These are phyloP conservation scores for Colius striatus DNA, from an alignment of 2,113 vertebrate genomes.

Conservation along the genomic window DNA sequence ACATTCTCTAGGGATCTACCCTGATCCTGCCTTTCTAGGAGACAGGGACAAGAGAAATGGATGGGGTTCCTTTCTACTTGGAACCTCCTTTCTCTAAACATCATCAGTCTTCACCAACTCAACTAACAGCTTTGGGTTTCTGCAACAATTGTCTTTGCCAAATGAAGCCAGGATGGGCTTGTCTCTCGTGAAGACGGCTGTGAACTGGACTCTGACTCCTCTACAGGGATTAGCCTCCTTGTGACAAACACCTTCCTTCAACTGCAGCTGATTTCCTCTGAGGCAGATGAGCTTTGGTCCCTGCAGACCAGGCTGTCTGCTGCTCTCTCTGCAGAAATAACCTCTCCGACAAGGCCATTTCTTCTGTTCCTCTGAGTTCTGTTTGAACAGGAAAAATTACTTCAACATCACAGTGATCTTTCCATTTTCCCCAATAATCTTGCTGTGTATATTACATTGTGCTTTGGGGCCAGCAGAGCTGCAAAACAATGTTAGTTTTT, in stretches of 20 bases:
- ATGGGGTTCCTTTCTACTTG: neutral
- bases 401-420: neutral
- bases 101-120: neutral
- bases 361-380: neutral
- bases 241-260: neutral
- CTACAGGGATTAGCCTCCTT: neutral
- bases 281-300: neutral
- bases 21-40: neutral
- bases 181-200: neutral
- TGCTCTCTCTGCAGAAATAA: neutral
- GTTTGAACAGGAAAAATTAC: constrained; percentile 10
- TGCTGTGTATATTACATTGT: neutral
- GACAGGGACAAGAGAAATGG: neutral
- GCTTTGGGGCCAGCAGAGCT: neutral
- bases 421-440: constrained; percentile 3
- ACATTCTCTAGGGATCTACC: neutral
- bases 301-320: neutral
- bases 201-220: neutral
- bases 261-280: neutral
- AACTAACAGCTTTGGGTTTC: neutral
- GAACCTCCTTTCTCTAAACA: neutral
- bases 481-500: neutral
- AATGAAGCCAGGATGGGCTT: neutral
- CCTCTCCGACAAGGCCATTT: rapidly evolving
- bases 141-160: neutral